Evolutionary conservation across 2,113 vertebrate genomes (phyloP).

Genomic region (Copsychus sechellarum): DNA sequence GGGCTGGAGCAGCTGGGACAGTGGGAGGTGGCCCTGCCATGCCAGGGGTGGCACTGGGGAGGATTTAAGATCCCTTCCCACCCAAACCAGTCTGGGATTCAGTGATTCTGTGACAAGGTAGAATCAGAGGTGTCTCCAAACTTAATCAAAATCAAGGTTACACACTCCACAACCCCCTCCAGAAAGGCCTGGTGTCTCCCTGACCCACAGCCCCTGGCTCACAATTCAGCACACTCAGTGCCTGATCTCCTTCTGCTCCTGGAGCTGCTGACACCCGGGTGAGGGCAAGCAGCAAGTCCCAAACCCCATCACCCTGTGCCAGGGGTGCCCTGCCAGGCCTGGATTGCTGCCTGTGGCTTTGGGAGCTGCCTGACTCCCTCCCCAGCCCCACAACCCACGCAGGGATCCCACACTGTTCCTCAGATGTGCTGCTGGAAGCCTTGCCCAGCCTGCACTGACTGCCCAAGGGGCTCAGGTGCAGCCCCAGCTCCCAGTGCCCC

Average conservation of each 20-base stretch:
- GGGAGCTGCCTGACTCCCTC: rapidly evolving
- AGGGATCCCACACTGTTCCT: rapidly evolving
- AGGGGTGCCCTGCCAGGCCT: not conserved
- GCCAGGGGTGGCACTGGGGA: not conserved
- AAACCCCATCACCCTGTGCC: rapidly evolving
- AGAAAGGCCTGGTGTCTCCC: rapidly evolving
- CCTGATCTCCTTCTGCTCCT: no score
- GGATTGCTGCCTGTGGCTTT: rapidly evolving
- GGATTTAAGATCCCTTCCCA: rapidly evolving
- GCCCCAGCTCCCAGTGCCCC: not conserved
- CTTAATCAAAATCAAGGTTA: rapidly evolving
- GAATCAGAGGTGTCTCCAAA: not conserved
- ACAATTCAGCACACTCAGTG: not conserved
- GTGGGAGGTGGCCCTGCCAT: not conserved
- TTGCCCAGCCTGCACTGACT: not conserved
- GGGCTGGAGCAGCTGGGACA: no score
- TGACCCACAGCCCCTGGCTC: not conserved
- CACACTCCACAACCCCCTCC: rapidly evolving
- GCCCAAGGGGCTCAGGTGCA: not conserved
- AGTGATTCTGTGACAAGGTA: not conserved
- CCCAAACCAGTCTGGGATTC: not conserved
- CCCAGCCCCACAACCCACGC: not conserved
- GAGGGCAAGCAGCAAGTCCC: not conserved
- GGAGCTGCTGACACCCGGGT: no score
- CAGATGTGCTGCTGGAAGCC: not conserved